Evolutionary conservation across 2,888 invertebrate genomes (phyloP).

Genomic region (Brenthis daphne): DNA sequence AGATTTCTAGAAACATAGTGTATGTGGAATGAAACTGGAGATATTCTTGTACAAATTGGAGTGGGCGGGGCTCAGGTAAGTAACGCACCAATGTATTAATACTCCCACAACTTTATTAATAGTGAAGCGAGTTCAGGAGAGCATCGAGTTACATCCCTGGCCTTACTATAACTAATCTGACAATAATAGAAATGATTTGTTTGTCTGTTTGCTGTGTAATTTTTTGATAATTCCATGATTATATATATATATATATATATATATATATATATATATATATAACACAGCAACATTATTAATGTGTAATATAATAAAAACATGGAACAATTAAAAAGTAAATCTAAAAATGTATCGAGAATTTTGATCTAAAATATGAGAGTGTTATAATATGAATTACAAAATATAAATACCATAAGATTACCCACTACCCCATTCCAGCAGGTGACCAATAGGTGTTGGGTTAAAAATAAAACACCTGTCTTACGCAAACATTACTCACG

Average conservation of each 20-base stretch:
- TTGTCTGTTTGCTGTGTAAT: background rate
- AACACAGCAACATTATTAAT: too few relatives aligned
- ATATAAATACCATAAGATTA: too few relatives aligned
- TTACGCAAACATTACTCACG: conserved; percentile 71
- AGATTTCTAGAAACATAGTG: too few relatives aligned
- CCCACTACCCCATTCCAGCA: background rate
- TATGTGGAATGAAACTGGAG: too few relatives aligned
- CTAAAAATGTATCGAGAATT: too few relatives aligned
- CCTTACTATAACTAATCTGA: background rate
- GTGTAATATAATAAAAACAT: too few relatives aligned
- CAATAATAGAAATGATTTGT: background rate
- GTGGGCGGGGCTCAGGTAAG: conserved; percentile 59
- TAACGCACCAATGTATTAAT: conserved; percentile 55
- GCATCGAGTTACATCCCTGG: conserved; percentile 60
- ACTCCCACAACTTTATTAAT: conserved; percentile 64
- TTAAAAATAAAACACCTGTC: conserved; percentile 63
- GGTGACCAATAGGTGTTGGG: background rate
- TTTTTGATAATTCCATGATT: too few relatives aligned
- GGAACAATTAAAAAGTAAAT: too few relatives aligned
- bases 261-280: too few relatives aligned
- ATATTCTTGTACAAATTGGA: background rate
- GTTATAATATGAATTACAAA: too few relatives aligned
- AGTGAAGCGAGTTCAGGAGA: conserved; percentile 54
- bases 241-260: too few relatives aligned
- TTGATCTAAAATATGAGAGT: too few relatives aligned